Evolutionary conservation across 2,888 invertebrate species (phyloP), one percentile per base, ranked within the genome.

Genomic region (Rhagium mordax): DNA sequence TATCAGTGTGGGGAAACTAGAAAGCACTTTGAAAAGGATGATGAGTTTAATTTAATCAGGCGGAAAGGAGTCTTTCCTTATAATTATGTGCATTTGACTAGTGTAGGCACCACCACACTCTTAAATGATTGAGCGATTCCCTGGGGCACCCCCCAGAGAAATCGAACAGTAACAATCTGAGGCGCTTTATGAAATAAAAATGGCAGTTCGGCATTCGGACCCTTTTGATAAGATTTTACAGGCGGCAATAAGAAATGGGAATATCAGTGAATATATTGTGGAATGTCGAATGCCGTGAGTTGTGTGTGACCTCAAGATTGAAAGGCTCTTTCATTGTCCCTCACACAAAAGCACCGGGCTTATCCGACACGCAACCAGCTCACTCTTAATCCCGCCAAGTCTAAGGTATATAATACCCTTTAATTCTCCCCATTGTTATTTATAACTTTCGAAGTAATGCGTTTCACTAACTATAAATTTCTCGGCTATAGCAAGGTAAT

Each of bases 301-400:
- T 29, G 66, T 49, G 27, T 64, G 64, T 81, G 83, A 82, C 82
- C 81, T 76, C 72, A 55, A 74, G 77, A 80, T 80, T 51, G 51
- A 82, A 81, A 81, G 78, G 76, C 79, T 79, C 78, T 78, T 79
- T 76, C 79, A 84, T 84, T 83, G 84, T 84, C 82, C 83, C 80
- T 80, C 75, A 74, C 78, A 84, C 84, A 84, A 84, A 82, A 75
- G 81, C 78, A 69, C 71, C 27, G 41, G 81, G 81, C 81, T 83
- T 84, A 84, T 83, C 83, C 81, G 70, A 77, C 83, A 83, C 82
- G 82, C 83, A 82, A 82, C 75, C 79, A 81, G 79, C 81, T 81
- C 80, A 78, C 81, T 80, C 82, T 78, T 83, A 83, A 84, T 83
- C 51, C 51, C 51, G 51, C 16, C 81, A 80, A 69, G 76, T 71